Base-by-base conservation (phyloP, 37 sponge, comb jelly and placozoan species). In the Beroe ovata region DNA sequence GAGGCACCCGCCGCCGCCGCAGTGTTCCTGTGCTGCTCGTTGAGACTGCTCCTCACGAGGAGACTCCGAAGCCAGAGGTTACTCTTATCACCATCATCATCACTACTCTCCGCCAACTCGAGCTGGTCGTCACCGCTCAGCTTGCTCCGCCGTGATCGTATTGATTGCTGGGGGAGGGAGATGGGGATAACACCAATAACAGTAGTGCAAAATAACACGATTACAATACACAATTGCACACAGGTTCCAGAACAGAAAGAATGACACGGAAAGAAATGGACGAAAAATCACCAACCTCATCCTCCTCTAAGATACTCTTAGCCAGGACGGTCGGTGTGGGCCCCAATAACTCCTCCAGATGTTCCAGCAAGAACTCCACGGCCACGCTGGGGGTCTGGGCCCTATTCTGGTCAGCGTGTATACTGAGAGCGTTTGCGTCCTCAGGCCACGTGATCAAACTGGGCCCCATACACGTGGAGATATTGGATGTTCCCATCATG, bases 31-130 rank as follows among this genome's bases (percentile, higher is more conserved):
- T 62, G 63, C 36, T 77, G 84, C 84, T 77, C 84, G 54, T 77
- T 77, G 4, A 77, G 26, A 41, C 84, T 77, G 3, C 54, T 42
- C 28, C 84, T 33, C 54, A 47, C 54, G 19, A 77, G 84, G 22
- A 77, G 84, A 11, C 54, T 42, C 28, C 84, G 35, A 0, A 77
- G 42, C 84, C 84, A 77, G n/a, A 42, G 22, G 47, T 25, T 40
- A 54, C 54, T 77, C 54, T 77, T 77, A 19, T 40, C 84, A 32
- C 84, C 84, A 1, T 77, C 84, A 77, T 77, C 84, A 1, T 77
- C 84, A 41, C 84, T 77, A 77, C 84, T 42, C 28, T 77, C 84
- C 4, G 11, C 11, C 1, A 23, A 42, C 41, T 42, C 84, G 29
- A 28, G 29, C 21, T 62, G 63, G 29, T 28, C 63, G 54, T 62